Conservation (phyloP, 2,888 invertebrate species). For the Eutolmus rufibarbis region DNA sequence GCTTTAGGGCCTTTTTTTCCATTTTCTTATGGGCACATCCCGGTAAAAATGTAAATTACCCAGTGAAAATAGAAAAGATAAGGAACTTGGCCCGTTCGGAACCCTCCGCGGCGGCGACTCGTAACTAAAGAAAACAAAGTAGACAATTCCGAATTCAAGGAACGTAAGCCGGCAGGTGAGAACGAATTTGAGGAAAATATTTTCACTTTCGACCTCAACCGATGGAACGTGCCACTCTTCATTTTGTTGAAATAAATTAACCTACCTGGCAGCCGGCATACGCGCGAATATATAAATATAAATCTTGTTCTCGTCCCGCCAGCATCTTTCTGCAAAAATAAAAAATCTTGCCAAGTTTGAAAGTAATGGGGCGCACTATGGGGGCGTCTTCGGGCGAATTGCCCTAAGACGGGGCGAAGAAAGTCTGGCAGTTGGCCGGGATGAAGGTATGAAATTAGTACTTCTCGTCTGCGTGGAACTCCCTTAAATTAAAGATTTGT, state of each 20-base stretch:
- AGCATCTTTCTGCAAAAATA: neutral
- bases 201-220: slow-evolving; percentile 42
- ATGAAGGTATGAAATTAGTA: slow-evolving; percentile 5
- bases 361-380: slow-evolving; percentile 9
- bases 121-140: slow-evolving; percentile 10
- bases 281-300: neutral
- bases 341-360: neutral
- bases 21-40: slow-evolving; percentile 26
- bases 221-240: slow-evolving; percentile 40
- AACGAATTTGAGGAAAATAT: slow-evolving; percentile 34
- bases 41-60: slow-evolving; percentile 39
- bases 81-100: neutral
- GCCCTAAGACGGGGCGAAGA: neutral
- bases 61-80: slow-evolving; percentile 31
- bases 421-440: neutral
- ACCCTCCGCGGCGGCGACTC: neutral
- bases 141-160: slow-evolving; percentile 30
- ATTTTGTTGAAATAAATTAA: slow-evolving; percentile 38
- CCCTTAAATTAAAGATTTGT: neutral
- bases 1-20: slow-evolving; percentile 37
- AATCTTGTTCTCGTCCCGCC: neutral
- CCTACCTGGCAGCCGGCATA: slow-evolving; percentile 5
- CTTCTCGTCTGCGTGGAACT: neutral
- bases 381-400: neutral
- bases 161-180: slow-evolving; percentile 34